Base-by-base conservation (phyloP, 2,113 vertebrate genomes). In the Ploceus nigricollis region DNA sequence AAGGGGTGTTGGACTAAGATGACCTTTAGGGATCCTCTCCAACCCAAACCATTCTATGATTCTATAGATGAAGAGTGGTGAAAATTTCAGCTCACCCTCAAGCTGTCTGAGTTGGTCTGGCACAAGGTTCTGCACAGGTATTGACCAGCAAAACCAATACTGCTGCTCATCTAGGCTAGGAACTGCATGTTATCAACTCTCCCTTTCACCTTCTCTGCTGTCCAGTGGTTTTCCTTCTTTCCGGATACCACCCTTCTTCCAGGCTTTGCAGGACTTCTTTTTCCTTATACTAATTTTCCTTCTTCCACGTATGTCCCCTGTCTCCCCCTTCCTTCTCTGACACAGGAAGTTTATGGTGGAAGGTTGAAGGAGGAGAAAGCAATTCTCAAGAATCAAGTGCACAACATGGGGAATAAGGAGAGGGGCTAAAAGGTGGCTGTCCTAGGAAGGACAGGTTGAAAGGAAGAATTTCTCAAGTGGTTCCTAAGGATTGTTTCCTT, bases 261-360 rank as follows among this genome's bases (percentile, higher is more conserved):
- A 66, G 58, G 21, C 23, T 91, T 91, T 57, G 23, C 37, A 71
- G 56, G 48, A 28, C 40, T 64, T 79, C 47, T 31, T 89, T 91
- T 48, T 71, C 44, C n/a, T 60, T 69, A 57, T 6, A 8, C 3
- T 61, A 25, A 33, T 75, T 82, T 70, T 66, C 47, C 12, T 75
- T 60, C 44, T 76, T 57, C 60, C 0, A 0, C 54, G 19, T 16
- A 57, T n/a, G 31, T 9, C 28, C n/a, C 25, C 35, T 69, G 13
- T 40, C 51, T 79, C 18, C 24, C 22, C 4, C 13, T 48, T 77
- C 42, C 64, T 73, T 13, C 35, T 73, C 47, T 28, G 17, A 42
- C 28, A 24, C 2, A 53, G n/a, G 22, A 70, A 66, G 20, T 77
- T 92, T 58, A 58, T 18, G 11, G 19, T 14, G 10, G 37, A 84